Conservation (phyloP, 2,113 vertebrate genomes). For the Dromas ardeola region DNA sequence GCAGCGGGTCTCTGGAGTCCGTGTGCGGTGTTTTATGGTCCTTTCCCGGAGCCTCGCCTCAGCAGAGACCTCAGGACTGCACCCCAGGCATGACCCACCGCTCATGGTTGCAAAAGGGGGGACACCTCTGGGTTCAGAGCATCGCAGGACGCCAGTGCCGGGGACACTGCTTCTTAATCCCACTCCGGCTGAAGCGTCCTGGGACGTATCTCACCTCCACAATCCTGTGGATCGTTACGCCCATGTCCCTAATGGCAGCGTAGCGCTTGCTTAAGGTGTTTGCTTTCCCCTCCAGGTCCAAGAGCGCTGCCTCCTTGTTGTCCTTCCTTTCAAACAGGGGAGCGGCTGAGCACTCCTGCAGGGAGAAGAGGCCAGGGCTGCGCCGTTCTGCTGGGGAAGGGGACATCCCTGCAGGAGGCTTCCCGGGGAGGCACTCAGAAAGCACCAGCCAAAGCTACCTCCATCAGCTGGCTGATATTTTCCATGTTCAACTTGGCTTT, state of each 20-base stretch:
- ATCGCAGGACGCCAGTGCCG: rapidly evolving
- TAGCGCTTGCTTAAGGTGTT: conserved; percentile 56
- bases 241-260: background rate
- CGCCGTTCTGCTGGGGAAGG: background rate
- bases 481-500: conserved; percentile 73
- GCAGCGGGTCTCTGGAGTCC: background rate
- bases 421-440: rapidly evolving
- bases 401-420: too few species aligned
- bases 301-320: conserved; percentile 61
- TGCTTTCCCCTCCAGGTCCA: conserved; percentile 70
- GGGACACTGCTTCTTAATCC: background rate
- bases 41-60: rapidly evolving
- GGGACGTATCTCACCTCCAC: conserved; percentile 34
- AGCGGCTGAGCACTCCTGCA: conserved; percentile 70
- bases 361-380: background rate
- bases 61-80: background rate
- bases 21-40: rapidly evolving
- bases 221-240: conserved; percentile 63
- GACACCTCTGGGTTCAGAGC: background rate
- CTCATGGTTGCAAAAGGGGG: rapidly evolving
- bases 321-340: conserved; percentile 78
- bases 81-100: rapidly evolving
- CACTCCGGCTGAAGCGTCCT: rapidly evolving
- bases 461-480: conserved; percentile 65
- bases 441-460: conserved; percentile 39